Percentiles rank a stretch among this genome's conserved stretches.
Evolutionary conservation across 2,888 invertebrate genomes (phyloP).

Genomic region (Rhimphoctona megacephalus): DNA sequence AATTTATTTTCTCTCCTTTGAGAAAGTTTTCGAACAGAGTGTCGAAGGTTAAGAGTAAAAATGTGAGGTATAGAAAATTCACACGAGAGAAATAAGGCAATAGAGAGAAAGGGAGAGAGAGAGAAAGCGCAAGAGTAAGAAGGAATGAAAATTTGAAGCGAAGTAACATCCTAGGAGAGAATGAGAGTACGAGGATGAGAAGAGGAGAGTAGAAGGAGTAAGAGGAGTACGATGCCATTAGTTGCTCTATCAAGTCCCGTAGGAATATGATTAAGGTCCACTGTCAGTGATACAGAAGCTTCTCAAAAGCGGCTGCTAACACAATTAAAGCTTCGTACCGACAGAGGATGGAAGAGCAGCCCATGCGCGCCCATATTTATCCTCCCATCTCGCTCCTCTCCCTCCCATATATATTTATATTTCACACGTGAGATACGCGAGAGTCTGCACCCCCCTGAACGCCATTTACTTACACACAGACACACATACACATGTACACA

Average conservation of each 20-base stretch:
- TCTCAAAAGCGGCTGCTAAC: conserved; percentile 84
- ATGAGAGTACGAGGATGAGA: conserved; percentile 41
- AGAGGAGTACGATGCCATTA: conserved; percentile 78
- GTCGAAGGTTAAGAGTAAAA: neutral
- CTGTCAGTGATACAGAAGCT: conserved; percentile 83
- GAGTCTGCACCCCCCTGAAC: conserved; percentile 42
- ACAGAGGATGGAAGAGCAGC: conserved; percentile 75
- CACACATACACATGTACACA: conserved; percentile 7
- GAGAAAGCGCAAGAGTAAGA: neutral
- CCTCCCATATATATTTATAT: conserved; percentile 3
- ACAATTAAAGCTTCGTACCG: conserved; percentile 76
- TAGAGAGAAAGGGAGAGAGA: neutral
- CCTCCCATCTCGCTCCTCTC: neutral
- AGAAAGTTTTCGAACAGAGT: neutral
- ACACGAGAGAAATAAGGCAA: neutral
- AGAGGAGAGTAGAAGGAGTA: conserved; percentile 19
- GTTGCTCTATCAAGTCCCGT: conserved; percentile 80
- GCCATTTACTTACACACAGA: conserved; percentile 30
- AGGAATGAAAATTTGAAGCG: conserved; percentile 1
- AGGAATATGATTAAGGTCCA: conserved; percentile 83
- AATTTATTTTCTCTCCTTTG: neutral
- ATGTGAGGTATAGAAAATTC: neutral
- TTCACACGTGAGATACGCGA: conserved; percentile 11
- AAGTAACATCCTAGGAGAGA: conserved; percentile 23
- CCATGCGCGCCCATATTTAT: conserved; percentile 41